A percentile compares a stretch with the other conserved stretches of the same genome.
Evolutionary conservation across 2,888 invertebrate genomes (phyloP).

Genomic region (Nasonovia ribisnigri): DNA sequence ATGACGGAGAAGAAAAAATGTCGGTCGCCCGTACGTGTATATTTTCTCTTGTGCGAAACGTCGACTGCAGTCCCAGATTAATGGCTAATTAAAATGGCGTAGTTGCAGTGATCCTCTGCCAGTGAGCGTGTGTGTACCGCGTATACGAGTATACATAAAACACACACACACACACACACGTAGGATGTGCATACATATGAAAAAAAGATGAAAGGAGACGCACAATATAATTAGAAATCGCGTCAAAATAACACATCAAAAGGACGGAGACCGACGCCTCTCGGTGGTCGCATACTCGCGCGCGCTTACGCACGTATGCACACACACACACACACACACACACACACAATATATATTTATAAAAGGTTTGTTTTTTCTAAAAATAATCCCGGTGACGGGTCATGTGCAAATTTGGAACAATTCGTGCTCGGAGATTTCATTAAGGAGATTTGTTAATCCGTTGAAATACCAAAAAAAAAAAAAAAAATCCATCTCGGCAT

Average conservation of each 20-base stretch:
- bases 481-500: neutral
- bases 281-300: neutral
- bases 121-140: neutral
- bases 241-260: conserved; percentile 63
- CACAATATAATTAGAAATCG: conserved; percentile 60
- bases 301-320: neutral
- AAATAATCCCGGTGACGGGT: conserved; percentile 46
- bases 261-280: conserved; percentile 42
- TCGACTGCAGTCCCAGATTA: conserved; percentile 62
- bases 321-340: neutral
- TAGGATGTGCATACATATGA: neutral
- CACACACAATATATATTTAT: neutral
- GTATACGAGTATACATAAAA: neutral
- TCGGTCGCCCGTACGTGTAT: too few relatives aligned
- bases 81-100: conserved; percentile 62
- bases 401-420: conserved; percentile 38
- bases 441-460: conserved; percentile 36
- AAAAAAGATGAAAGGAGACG: conserved; percentile 58
- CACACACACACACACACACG: neutral
- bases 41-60: conserved; percentile 64
- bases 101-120: conserved; percentile 10
- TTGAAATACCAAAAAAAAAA: neutral
- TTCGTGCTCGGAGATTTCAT: conserved; percentile 18
- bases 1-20: neutral
- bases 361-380: conserved; percentile 37